phyloP scores from a whole-genome alignment of 2,888 invertebrate species.

The Pharmacophagus antenor region DNA sequence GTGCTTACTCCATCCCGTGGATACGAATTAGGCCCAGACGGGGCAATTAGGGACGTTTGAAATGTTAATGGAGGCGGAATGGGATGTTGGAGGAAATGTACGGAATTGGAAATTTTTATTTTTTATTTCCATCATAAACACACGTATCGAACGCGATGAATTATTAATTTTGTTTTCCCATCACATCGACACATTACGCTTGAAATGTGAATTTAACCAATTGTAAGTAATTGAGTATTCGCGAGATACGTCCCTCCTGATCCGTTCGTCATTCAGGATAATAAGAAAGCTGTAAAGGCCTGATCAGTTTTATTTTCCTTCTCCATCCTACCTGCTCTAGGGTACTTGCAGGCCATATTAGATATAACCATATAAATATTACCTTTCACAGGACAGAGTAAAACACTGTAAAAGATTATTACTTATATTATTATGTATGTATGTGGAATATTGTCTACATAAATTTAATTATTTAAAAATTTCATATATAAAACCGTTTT shows the following conservation, averaged over 20 bases:
- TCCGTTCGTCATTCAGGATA: not conserved
- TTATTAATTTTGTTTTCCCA: conserved; percentile 1
- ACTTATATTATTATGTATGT: no score
- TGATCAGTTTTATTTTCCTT: no score
- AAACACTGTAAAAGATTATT: no score
- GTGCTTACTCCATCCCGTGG: conserved; percentile 1
- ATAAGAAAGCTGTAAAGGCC: not conserved
- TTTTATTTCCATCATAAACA: not conserved
- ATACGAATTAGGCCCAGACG: conserved; percentile 17
- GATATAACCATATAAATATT: no score
- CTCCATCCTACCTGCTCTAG: no score
- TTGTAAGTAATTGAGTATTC: not conserved
- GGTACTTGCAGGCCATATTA: no score
- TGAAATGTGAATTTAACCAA: not conserved
- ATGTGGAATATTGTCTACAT: no score
- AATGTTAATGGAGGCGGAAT: conserved; percentile 7
- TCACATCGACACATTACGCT: not conserved
- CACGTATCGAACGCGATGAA: no score
- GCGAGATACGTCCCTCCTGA: not conserved
- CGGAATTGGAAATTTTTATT: not conserved
- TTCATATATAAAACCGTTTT: no score
- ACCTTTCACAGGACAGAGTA: no score
- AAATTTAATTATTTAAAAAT: no score
- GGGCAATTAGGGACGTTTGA: conserved; percentile 21
- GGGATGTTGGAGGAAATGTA: not conserved